These are phyloP conservation scores for Hystrix cristata DNA, from an alignment of 2,113 vertebrate species.

Conservation along the genomic window DNA sequence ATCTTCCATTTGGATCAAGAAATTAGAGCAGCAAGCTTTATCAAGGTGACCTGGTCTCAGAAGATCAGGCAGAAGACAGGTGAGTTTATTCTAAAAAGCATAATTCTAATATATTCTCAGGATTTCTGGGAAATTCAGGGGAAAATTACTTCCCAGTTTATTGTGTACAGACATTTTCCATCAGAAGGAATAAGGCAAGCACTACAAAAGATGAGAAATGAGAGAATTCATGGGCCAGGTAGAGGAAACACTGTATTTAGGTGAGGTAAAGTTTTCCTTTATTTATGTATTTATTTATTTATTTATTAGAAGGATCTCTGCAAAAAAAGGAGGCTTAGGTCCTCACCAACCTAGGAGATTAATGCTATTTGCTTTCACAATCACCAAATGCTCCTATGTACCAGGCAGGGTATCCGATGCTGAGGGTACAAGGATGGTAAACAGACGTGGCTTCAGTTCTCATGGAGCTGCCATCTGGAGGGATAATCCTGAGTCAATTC, in stretches of 20 bases:
- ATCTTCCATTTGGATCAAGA: constrained; percentile 16
- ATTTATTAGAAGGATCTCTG: background rate
- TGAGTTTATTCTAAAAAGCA: constrained; percentile 7
- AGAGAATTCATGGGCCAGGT: background rate
- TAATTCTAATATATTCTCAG: background rate
- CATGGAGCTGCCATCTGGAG: background rate
- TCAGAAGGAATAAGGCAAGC: background rate
- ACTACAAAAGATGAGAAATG: background rate
- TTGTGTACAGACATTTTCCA: background rate
- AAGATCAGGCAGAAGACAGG: constrained; percentile 30
- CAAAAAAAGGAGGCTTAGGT: background rate
- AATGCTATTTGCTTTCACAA: background rate
- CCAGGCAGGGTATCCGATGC: background rate
- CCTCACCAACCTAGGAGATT: background rate
- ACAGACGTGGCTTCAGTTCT: background rate
- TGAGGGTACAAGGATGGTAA: background rate
- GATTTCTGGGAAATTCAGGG: background rate
- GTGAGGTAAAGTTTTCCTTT: background rate
- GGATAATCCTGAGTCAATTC: background rate
- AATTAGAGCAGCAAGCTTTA: background rate
- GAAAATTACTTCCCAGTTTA: background rate
- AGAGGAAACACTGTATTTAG: background rate
- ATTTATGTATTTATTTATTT: background rate
- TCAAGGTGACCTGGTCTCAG: background rate
- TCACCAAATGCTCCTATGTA: background rate